Base-by-base conservation (phyloP, 2,888 invertebrate genomes). In the Eupithecia abbreviata region DNA sequence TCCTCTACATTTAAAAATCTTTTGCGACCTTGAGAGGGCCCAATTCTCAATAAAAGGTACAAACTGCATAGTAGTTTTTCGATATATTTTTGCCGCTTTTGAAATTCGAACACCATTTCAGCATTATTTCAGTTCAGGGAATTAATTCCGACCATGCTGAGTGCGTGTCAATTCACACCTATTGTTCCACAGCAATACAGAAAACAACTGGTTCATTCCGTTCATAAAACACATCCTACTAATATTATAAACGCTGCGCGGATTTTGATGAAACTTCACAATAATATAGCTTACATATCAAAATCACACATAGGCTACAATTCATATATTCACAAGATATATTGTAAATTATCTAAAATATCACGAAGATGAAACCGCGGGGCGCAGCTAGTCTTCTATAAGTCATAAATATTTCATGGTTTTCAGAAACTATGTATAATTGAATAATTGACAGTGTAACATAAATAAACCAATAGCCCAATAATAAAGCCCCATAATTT, bases 151-250 rank as follows among this genome's bases (percentile, higher is more conserved):
- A 15, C 7, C 43, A 15, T 66, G 66, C 42, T 43, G 66, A 66
- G 43, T 41, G 58, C 58, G 13, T 66, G 66, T 43, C 67, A 43
- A 43, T 67, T 67, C 43, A 43, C 43, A 66, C 66, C 41, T 66
- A 66, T 66, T 66, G 66, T 15, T 41, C n/a, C 15, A 30, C 65
- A 66, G 66, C 7, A 2, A n/a, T 55, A 43, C 13, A 7, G 66
- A n/a, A 66, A 41, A 42, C 7, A 66, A 41, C 42, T 66, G 43
- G 66, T 43, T 66, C 42, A 66, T 42, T 67, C 15, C 45, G 5
- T 45, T 45, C 45, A 45, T 45, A 45, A 45, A 45, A 1, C 1
- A 30, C 30, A 30, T 30, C 30, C 30, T 30, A 30, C 30, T 30
- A 30, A 30, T 30, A 30, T 30, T 30, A 30, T 30, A 30, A 30